Evolutionary conservation across 2,888 invertebrate species (phyloP).

Genomic region (Drosophila conformis): DNA sequence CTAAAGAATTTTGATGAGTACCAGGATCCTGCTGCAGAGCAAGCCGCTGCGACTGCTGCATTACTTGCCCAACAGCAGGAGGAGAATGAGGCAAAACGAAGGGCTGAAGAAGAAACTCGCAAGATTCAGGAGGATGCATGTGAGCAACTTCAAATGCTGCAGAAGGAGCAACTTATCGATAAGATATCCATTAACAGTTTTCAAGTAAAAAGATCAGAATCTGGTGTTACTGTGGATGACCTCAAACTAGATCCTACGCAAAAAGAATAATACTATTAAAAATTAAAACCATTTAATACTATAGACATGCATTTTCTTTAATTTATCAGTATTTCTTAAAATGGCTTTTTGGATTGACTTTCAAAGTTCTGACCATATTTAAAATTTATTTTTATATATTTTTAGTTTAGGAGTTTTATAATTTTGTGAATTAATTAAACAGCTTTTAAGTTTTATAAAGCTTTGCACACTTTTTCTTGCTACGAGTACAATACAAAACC

Average conservation of each 20-base stretch:
- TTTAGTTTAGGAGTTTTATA: background rate
- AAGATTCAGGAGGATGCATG: constrained; percentile 77
- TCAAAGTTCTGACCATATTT: background rate
- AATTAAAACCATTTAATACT: background rate
- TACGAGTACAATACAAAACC: background rate
- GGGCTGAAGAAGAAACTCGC: constrained; percentile 65
- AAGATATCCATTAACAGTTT: constrained; percentile 62
- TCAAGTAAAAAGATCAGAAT: constrained; percentile 50
- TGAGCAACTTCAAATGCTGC: constrained; percentile 69
- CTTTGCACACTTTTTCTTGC: background rate
- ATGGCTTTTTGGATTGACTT: background rate
- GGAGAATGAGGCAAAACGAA: constrained; percentile 73
- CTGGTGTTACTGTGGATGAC: constrained; percentile 38
- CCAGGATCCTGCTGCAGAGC: constrained; percentile 68
- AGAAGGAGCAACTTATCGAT: constrained; percentile 48
- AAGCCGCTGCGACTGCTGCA: constrained; percentile 79
- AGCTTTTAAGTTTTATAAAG: background rate
- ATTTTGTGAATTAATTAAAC: background rate
- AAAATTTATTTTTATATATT: background rate
- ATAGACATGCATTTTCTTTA: background rate
- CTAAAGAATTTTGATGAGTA: constrained; percentile 61
- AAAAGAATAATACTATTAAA: background rate
- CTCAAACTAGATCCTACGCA: constrained; percentile 6
- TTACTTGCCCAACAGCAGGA: constrained; percentile 72
- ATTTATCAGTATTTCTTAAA: background rate